Percentiles rank a stretch among this genome's conserved stretches.
Evolutionary conservation across 2,113 vertebrate genomes (phyloP).

Genomic region (Mobula birostris): DNA sequence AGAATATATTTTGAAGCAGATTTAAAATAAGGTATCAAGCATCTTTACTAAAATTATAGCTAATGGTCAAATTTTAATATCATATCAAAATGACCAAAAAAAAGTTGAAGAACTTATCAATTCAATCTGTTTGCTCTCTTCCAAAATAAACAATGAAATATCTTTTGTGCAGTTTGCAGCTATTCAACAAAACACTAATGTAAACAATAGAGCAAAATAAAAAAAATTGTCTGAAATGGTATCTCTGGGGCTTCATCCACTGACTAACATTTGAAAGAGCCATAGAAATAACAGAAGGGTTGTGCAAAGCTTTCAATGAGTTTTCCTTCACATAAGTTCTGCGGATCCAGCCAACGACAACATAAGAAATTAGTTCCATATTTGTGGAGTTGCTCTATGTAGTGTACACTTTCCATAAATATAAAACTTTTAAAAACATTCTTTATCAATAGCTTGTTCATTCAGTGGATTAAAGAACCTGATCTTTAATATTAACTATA

Average conservation of each 20-base stretch:
- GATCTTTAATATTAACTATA: neutral
- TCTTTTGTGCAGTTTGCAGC: conserved; percentile 3
- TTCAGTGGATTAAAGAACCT: neutral
- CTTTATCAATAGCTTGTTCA: conserved; percentile 16
- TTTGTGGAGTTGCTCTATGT: conserved; percentile 28
- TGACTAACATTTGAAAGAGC: conserved; percentile 23
- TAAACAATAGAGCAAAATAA: conserved; percentile 1
- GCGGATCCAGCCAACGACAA: conserved; percentile 19
- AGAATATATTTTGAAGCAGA: conserved; percentile 12
- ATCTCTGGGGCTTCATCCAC: neutral
- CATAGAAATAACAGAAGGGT: conserved; percentile 25
- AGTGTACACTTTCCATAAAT: conserved; percentile 31
- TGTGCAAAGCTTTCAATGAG: conserved; percentile 26
- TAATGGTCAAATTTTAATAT: neutral
- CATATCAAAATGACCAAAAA: neutral
- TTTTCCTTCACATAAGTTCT: conserved; percentile 35
- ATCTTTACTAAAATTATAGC: neutral
- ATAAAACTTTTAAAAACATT: conserved; percentile 21
- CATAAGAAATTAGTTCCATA: conserved; percentile 30
- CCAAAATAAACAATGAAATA: neutral
- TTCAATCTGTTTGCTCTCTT: neutral
- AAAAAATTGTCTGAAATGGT: neutral
- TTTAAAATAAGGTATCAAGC: neutral
- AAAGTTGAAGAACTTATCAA: neutral
- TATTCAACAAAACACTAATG: neutral